Evolutionary conservation across 2,888 invertebrate genomes (phyloP), one percentile per base, ranked within the genome.

Genomic region (Barypeithes pellucidus): DNA sequence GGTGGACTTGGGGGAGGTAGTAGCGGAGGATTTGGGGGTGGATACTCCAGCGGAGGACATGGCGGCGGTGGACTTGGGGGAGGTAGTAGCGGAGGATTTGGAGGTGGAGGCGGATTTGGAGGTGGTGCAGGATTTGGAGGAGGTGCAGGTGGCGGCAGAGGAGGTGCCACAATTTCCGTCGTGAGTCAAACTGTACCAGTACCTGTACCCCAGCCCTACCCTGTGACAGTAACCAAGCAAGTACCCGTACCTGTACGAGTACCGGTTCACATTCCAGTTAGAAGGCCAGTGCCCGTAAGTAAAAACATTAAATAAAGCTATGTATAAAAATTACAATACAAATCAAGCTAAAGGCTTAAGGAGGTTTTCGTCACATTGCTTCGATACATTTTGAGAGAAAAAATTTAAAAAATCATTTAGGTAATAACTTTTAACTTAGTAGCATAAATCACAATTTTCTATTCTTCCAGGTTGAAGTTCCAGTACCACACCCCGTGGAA

Each of bases 181-280:
- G 67, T 77, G 14, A 76, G 47, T 24, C 73, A 72, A 71, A 54
- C 74, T 14, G 77, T 77, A 9, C 71, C 77, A 47, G 78, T 79
- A 45, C 80, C 85, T n/a, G 84, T 86, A 29, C 84, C 85, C 14
- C 83, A 83, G 57, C 86, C 86, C 8, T 83, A 85, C 67, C 82
- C 85, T 29, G 85, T 86, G 5, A 83, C 84, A 16, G 83, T 86
- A 4, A 83, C 88, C 77, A 88, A 89, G 71, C 85, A 85, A 18
- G 88, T 90, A 2, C 86, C 88, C 0, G 86, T 90, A 47, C 88
- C 89, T 0, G 87, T 81, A 12, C 88, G 89, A 0, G 88, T 88
- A 61, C 86, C 89, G 0, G 86, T 89, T 20, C 88, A 88, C 5
- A 87, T 89, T 0, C 85, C 87, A 54, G 85, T 87, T 16, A 87